Base-by-base conservation (phyloP, 2,113 vertebrate genomes). In the Zapus hudsonius region DNA sequence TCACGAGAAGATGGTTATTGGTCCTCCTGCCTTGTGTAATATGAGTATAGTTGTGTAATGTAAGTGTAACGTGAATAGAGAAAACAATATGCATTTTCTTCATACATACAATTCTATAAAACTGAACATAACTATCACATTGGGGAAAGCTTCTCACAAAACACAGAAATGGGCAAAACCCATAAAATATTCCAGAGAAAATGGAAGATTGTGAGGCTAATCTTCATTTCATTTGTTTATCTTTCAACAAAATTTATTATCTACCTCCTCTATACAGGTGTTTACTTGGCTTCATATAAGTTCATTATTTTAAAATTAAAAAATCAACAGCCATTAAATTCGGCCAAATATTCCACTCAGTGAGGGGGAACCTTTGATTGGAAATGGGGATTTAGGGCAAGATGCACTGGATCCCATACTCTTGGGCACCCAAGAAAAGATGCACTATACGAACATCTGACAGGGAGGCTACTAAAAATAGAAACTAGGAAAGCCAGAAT, bases 191-290 rank as follows among this genome's bases (percentile, higher is more conserved):
- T 69, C 47, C 42, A 29, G 8, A 63, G 17, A 10, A 70, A 27
- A 6, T 20, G 44, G n/a, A 95, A 72, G 38, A 85, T 67, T 31
- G 19, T 52, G n/a, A 67, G 4, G 81, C 80, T 61, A 94, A 78
- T 75, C 20, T 85, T 22, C n/a, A 36, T 5, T n/a, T 70, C 29
- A 75, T 38, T n/a, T 64, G 9, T 3, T 80, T 4, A 66, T 78
- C 63, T 85, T 86, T 89, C 82, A 90, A 12, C n/a, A 90, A 16
- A 57, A 63, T 81, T 76, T 44, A 9, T 55, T 81, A 52, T 82
- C 10, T 78, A 7, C 17, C 40, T 55, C 55, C 17, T 78, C 38
- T 93, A 12, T 16, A 15, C 5, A 59, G 33, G 10, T 61, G 7
- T 36, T 19, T 87, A 64, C 3, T 89, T 63, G 13, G 8, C 2